Evolutionary conservation across 2,888 invertebrate genomes (phyloP).

Genomic region (Catocala sponsa): DNA sequence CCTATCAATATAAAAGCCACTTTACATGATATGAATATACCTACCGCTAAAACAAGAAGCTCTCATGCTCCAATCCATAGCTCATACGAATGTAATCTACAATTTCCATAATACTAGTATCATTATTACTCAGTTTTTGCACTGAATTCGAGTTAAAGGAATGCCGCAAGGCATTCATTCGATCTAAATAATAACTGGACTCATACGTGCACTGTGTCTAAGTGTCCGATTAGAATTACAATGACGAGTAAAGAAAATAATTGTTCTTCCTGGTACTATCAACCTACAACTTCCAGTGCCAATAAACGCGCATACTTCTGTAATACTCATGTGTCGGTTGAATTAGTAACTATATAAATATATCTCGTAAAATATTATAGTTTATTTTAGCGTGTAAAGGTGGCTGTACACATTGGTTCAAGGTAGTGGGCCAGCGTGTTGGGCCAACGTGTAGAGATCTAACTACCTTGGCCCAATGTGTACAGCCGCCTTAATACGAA

Average conservation of each 20-base stretch:
- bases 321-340: conserved; percentile 3
- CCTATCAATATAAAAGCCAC: no score
- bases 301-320: conserved; percentile 25
- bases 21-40: no score
- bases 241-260: conserved; percentile 43
- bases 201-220: conserved; percentile 30
- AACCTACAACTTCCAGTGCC: neutral
- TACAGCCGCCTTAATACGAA: no score
- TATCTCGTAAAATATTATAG: no score
- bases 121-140: neutral
- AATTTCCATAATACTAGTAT: neutral
- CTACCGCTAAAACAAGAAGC: no score
- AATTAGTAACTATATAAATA: neutral
- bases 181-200: conserved; percentile 45
- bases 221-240: conserved; percentile 33
- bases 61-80: no score
- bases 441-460: no score
- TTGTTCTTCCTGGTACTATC: conserved; percentile 40
- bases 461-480: no score
- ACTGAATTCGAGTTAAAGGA: conserved; percentile 12
- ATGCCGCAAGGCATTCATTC: conserved; percentile 24
- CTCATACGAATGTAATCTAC: neutral
- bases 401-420: no score
- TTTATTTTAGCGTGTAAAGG: no score
- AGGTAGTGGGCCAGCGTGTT: no score